phyloP scores from a whole-genome alignment of 2,888 invertebrate genomes.

The Tuberolachnus salignus region DNA sequence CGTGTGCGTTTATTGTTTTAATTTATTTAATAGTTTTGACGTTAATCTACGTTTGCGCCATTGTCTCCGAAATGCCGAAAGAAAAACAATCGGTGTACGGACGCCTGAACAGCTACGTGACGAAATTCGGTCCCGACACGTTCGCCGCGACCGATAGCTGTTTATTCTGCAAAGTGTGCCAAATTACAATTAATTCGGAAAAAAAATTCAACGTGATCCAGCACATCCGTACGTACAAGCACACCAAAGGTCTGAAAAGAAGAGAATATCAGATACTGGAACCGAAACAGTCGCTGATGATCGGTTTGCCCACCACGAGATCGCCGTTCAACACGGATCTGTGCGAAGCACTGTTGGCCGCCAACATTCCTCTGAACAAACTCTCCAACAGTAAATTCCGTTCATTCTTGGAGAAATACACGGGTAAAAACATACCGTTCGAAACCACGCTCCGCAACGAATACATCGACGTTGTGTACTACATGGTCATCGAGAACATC shows the following conservation, averaged over 20 bases:
- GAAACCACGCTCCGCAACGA: background rate
- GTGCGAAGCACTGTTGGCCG: background rate
- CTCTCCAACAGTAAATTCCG: conserved; percentile 3
- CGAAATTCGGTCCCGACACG: background rate
- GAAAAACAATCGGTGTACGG: background rate
- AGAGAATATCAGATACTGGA: background rate
- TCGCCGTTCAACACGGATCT: background rate
- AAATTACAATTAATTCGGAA: background rate
- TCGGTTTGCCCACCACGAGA: background rate
- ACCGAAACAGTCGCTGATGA: background rate
- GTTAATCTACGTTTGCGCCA: no score
- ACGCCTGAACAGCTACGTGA: background rate
- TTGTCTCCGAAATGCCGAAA: conserved; percentile 1
- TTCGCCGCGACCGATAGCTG: no score
- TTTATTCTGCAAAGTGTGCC: background rate
- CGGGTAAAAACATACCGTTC: background rate
- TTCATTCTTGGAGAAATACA: background rate
- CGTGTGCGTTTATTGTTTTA: no score
- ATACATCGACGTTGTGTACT: background rate
- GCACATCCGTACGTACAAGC: background rate
- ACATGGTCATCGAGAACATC: background rate
- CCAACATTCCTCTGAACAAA: background rate
- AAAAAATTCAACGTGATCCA: conserved; percentile 3
- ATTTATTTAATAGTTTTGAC: no score
- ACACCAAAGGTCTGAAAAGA: background rate